Conservation (phyloP, 2,888 invertebrate genomes). For the Drosophila buzzatii region DNA sequence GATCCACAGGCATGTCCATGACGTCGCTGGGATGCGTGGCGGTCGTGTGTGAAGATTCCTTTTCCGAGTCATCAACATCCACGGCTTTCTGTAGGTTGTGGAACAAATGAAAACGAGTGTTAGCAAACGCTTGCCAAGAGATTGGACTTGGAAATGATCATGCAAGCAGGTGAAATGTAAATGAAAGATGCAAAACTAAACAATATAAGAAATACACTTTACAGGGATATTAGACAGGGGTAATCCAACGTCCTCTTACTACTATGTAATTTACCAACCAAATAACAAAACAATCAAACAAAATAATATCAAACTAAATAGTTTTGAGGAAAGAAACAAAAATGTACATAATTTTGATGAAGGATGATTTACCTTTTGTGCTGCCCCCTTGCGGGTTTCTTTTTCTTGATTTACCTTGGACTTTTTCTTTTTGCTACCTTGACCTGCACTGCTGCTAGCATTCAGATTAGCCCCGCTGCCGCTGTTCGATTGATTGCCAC, state of each 20-base stretch:
- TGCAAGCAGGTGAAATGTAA: slow-evolving; percentile 54
- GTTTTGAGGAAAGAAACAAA: slow-evolving; percentile 10
- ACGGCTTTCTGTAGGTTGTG: slow-evolving; percentile 76
- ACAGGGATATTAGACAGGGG: background rate
- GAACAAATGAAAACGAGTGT: background rate
- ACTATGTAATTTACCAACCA: slow-evolving; percentile 20
- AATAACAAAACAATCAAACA: background rate
- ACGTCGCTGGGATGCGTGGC: slow-evolving; percentile 94
- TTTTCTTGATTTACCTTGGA: slow-evolving; percentile 86
- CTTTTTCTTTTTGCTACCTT: slow-evolving; percentile 86
- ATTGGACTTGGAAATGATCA: slow-evolving; percentile 22
- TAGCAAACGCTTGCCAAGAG: background rate
- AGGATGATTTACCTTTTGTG: slow-evolving; percentile 85
- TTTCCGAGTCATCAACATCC: slow-evolving; percentile 87
- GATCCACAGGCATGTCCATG: slow-evolving; percentile 96
- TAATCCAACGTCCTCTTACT: slow-evolving; percentile 10
- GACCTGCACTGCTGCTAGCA: slow-evolving; percentile 75
- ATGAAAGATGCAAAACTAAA: slow-evolving; percentile 41
- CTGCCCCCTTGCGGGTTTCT: slow-evolving; percentile 85
- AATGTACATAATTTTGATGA: slow-evolving; percentile 50
- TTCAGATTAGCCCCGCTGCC: slow-evolving; percentile 53
- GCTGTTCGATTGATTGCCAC: slow-evolving; percentile 58
- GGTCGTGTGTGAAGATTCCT: slow-evolving; percentile 85
- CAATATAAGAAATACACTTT: slow-evolving; percentile 5
- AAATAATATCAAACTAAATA: slow-evolving; percentile 39